Base-by-base conservation (phyloP, 2,797 vertebrate genomes). In the Notolepis coatsorum region DNA sequence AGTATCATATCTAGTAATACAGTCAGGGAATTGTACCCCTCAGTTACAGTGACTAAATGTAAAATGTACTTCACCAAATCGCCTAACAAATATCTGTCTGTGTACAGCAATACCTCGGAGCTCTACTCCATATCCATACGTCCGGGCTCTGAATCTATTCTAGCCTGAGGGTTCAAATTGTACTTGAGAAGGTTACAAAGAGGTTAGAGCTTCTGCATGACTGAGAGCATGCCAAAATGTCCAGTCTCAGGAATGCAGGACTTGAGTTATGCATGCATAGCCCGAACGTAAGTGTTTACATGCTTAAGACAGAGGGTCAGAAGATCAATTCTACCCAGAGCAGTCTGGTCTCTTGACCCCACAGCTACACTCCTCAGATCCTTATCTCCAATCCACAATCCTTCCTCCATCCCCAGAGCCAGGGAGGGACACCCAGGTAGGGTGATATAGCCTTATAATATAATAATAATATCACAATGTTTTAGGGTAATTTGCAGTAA, bases 361-460 rank as follows among this genome's bases (percentile, higher is more conserved):
- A 41, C 5, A 69, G 54, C 74, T 60, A 73, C 67, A 42, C 13
- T 35, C 27, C 63, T 70, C 20, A 70, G 73, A 80, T 81, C 80
- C 3, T 4, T 53, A 64, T 61, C 69, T 45, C 20, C 79, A 82
- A 3, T 82, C 69, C 75, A 75, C 61, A 52, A 31, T 52, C 55
- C 35, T 59, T 65, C 48, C 63, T 33, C 60, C 47, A 38, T 38
- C 58, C 7, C 48, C 3, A 45, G 33, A 65, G 75, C 80, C 75
- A 75, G 54, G 59, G 28, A 71, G 15, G 49, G 58, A 75, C 38
- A n/a, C n/a, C n/a, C n/a, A n/a, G n/a, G n/a, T n/a, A n/a, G n/a
- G n/a, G n/a, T n/a, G n/a, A n/a, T n/a, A n/a, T n/a, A n/a, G n/a
- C n/a, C n/a, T n/a, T n/a, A n/a, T n/a, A n/a, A n/a, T n/a, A n/a